A percentile compares a stretch with the other conserved stretches of the same genome.
These are phyloP conservation scores for Bufotes viridis DNA, from an alignment of 2,797 vertebrate genomes.

Conservation along the genomic window DNA sequence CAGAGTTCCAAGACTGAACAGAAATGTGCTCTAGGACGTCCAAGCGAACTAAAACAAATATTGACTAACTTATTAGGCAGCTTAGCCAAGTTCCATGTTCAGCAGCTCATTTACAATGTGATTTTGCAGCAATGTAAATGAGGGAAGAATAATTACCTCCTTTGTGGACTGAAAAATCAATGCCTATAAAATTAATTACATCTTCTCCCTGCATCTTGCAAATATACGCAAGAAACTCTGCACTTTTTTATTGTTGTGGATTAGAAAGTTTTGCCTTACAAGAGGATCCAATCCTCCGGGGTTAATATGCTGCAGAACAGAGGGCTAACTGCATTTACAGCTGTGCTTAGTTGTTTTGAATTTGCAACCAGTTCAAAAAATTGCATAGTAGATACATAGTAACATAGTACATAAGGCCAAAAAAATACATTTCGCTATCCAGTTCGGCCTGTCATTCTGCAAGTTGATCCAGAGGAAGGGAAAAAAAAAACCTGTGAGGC, in stretches of 20 bases:
- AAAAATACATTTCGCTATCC: no score
- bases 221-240: neutral
- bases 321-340: constrained; percentile 1
- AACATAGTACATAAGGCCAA: no score
- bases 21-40: neutral
- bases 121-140: constrained; percentile 24
- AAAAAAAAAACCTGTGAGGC: no score
- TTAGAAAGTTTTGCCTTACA: neutral
- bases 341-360: neutral
- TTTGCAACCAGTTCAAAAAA: neutral
- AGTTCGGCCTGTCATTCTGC: no score
- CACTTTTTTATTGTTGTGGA: constrained; percentile 27
- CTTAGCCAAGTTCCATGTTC: neutral
- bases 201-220: neutral
- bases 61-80: constrained; percentile 27
- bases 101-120: constrained; percentile 29
- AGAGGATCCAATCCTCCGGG: neutral
- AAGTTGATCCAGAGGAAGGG: no score
- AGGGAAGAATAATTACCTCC: neutral
- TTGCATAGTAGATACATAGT: neutral
- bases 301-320: neutral
- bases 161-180: constrained; percentile 12
- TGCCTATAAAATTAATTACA: constrained; percentile 10
- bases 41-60: constrained; percentile 17
- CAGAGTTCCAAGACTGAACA: neutral